Evolutionary conservation across 2,797 vertebrate species (phyloP).

Genomic region (Crocidura indochinensis): DNA sequence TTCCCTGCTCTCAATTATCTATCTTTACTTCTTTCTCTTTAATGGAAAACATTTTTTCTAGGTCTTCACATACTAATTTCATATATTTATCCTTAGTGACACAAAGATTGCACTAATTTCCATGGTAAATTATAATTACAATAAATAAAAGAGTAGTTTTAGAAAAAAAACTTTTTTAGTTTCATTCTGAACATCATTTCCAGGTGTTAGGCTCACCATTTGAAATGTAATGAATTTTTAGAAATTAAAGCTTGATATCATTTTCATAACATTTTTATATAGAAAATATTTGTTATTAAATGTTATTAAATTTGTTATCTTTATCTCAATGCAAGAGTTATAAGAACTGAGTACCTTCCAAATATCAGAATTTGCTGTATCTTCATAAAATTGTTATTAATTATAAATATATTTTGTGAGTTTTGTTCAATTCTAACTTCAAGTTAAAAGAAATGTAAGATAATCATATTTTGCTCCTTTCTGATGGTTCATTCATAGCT

Average conservation of each 20-base stretch:
- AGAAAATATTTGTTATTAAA: no score
- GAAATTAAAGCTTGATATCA: neutral
- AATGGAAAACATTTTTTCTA: no score
- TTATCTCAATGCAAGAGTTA: no score
- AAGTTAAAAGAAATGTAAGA: neutral
- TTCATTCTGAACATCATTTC: neutral
- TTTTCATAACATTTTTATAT: neutral
- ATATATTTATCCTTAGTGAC: neutral
- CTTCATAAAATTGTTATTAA: neutral
- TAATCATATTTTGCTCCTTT: neutral
- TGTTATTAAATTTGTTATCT: no score
- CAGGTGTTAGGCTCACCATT: neutral
- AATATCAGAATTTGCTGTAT: no score
- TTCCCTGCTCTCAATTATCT: no score
- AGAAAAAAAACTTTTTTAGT: neutral
- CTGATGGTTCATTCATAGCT: neutral
- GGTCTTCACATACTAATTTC: no score
- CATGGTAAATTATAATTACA: neutral
- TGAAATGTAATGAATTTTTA: neutral
- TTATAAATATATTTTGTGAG: neutral
- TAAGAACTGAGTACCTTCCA: no score
- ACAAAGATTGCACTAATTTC: neutral
- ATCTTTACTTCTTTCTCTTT: no score
- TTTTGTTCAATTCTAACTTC: neutral
- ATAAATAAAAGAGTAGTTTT: no score